Evolutionary conservation across 2,797 vertebrate genomes (phyloP), one percentile per base, ranked within the genome.

Genomic region (Sciaenops ocellatus): DNA sequence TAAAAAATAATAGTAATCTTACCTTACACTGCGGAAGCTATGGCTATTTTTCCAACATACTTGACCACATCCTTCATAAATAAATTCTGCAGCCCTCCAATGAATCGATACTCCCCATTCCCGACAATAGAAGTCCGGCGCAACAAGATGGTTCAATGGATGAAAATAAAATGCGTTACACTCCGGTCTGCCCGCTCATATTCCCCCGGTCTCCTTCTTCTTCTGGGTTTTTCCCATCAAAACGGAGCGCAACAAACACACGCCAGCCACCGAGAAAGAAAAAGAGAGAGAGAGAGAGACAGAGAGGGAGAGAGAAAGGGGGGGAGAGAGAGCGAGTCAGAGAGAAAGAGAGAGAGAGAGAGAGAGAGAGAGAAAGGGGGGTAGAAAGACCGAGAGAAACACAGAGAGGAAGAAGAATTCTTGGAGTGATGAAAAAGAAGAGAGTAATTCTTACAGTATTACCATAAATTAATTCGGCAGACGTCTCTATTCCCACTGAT

Each of bases 11-110:
- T 24, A 50, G 54, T 41, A 44, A 34, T 85, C 91, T 90, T 98
- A 99, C 98, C 98, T 98, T 98, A 96, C 98, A 97, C 97, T 97
- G 97, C 96, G 97, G 97, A 97, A 96, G 96, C 97, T 97, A 97
- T 96, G 97, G 97, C 97, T 98, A 96, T 97, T 96, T 96, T 96
- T 95, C 96, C 97, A 97, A 95, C 96, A 96, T 96, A 95, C 96
- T 96, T 97, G 96, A 95, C 96, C 95, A 94, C 96, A 96, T 96
- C 94, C 94, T 96, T 95, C 93, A 96, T 94, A 92, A 94, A 95
- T 90, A 87, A 94, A 94, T 90, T 91, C 92, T 92, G 93, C 92
- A 93, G 94, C 96, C 95, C 95, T 96, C 95, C 94, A 94, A 91
- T 93, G 95, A 96, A 94, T 95, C 95, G 89, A 95, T 95, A 95